Evolutionary conservation across 2,888 invertebrate species (phyloP), one percentile per base, ranked within the genome.

Genomic region (Byasa hedistus): DNA sequence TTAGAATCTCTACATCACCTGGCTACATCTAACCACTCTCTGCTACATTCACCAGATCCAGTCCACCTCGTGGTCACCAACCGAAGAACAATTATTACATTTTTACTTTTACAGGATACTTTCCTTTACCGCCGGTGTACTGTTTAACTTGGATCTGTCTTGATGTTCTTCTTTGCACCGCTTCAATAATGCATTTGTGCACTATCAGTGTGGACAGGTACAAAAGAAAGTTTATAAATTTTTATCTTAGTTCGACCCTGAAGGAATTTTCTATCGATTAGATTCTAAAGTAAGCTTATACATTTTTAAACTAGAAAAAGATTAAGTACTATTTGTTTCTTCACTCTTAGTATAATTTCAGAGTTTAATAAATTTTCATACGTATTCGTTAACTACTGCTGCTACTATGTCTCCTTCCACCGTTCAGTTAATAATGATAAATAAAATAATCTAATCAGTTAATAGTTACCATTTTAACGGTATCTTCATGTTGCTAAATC

Each of bases 171-270:
- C 97, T 98, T 82, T 99, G 99, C 87, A 99, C 99, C 0, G 98
- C 98, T 1, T 98, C 98, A 72, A 99, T 99, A 77, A 97, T 99
- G 95, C 99, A 99, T 85, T 93, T 99, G 56, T 98, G 98, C 82
- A 98, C 98, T 55, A 98, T 99, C 82, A 98, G 98, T 71, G 95
- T 99, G 70, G 99, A 99, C 90, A 94, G 98, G 78, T 91, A 77
- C 68, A 54, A 56, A 61, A 23, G 21, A 27, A 22, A 21, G 15
- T 22, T 10, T 51, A 51, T 1, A 4, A 22, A 17, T 39, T 57
- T 3, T 48, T 19, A 19, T 48, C 7, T 36, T 19, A 3, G 48
- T 48, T 48, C 1, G 19, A 7, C 4, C 7, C 12, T 48, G 8
- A 5, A 48, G 19, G 5, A 5, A 48, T 48, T n/a, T n/a, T 48